Base-by-base conservation (phyloP, 2,113 vertebrate genomes). In the Castor canadensis region DNA sequence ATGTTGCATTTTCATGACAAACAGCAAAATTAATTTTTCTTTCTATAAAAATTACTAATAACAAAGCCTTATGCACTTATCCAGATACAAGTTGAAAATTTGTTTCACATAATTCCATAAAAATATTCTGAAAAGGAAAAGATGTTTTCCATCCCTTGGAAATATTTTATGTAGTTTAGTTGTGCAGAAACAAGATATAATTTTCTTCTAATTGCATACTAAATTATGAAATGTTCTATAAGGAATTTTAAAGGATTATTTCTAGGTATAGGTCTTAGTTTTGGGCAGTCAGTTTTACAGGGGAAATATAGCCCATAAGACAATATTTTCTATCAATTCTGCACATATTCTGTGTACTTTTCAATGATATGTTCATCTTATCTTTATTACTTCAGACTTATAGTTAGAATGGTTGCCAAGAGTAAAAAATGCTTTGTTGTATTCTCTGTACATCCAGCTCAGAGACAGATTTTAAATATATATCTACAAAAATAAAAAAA, bases 1-100 rank as follows among this genome's bases (percentile, higher is more conserved):
- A 89, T 93, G 77, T 66, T 15, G 11, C 15, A 56, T 47, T 91
- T 87, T 87, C 73, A 91, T 83, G 17, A 49, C 4, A 91, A 91
- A 62, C 11, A 40, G 93, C 45, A 62, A 93, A 81, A n/a, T 0
- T 67, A 17, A 1, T 47, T 75, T 75, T 87, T 38, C 0, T 11
- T 64, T 64, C 35, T 79, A 19, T 56, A 85, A 69, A 30, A 62
- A 85, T 32, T 7, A 3, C 22, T 73, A 1, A n/a, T 62, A 89
- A 32, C 0, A 38, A 62, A 64, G 80, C 10, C 40, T 26, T 76
- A 71, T 40, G 28, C 9, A 60, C 22, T 87, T 32, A 66, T 45
- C 49, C 43, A 54, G 19, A 87, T 58, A 52, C 4, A 62, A 26
- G 9, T 49, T n/a, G 17, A 84, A 94, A 94, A 91, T 76, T 64